Conservation (phyloP, 2,888 invertebrate genomes). For the Scaptomyza flava region DNA sequence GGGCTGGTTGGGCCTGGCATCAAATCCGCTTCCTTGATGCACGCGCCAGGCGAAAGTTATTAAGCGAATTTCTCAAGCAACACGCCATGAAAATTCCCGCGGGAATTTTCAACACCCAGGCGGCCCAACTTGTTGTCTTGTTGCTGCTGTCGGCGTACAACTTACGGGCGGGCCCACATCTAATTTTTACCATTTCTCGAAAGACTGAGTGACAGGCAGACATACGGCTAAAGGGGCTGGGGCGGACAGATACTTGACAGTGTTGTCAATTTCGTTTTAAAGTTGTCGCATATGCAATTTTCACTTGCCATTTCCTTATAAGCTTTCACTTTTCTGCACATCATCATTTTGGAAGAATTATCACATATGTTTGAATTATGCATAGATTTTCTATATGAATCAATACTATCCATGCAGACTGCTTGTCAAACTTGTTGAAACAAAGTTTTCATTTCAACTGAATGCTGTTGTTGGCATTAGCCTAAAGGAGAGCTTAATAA, state of each 20-base stretch:
- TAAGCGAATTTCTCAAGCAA: constrained; percentile 79
- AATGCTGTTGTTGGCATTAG: background rate
- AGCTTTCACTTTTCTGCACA: constrained; percentile 20
- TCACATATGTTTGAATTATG: constrained; percentile 31
- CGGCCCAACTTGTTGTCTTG: constrained; percentile 32
- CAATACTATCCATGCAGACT: background rate
- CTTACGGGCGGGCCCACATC: constrained; percentile 43
- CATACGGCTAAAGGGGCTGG: background rate
- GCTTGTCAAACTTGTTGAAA: constrained; percentile 12
- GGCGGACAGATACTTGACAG: constrained; percentile 66
- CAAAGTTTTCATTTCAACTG: background rate
- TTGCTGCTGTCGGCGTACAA: constrained; percentile 40
- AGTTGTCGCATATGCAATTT: constrained; percentile 71
- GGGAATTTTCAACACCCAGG: constrained; percentile 70
- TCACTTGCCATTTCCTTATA: constrained; percentile 27
- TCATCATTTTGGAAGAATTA: constrained; percentile 15
- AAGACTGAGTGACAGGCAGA: constrained; percentile 29
- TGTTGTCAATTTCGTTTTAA: constrained; percentile 73
- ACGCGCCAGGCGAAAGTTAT: constrained; percentile 69
- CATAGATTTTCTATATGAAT: constrained; percentile 38
- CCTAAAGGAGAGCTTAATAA: constrained; percentile 32
- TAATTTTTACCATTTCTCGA: constrained; percentile 34
- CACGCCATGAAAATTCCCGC: constrained; percentile 74
- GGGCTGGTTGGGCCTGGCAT: constrained; percentile 15
- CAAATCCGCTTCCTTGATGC: constrained; percentile 47